Conservation (phyloP, 2,113 vertebrate genomes). For the Cepphus grylle region DNA sequence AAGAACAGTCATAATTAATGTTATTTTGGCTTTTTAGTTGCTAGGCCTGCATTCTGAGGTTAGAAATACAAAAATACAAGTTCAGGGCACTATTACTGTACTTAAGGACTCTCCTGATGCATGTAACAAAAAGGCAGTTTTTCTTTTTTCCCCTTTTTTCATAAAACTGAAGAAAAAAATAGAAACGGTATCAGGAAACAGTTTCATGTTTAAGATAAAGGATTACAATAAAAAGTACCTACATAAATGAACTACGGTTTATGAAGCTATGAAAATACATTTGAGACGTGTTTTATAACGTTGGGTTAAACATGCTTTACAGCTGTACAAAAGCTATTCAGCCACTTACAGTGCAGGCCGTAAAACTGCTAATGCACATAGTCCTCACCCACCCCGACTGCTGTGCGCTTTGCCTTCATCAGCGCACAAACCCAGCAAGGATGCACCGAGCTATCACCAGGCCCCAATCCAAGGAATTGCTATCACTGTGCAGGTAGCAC, state of each 20-base stretch:
- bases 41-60: constrained; percentile 59
- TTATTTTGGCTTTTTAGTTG: constrained; percentile 61
- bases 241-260: constrained; percentile 50
- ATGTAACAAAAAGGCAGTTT: background rate
- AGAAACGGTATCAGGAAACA: constrained; percentile 67
- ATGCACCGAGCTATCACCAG: accelerated
- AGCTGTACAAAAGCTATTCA: constrained; percentile 67
- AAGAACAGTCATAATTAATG: constrained; percentile 72
- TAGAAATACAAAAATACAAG: constrained; percentile 74
- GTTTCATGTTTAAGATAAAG: constrained; percentile 69
- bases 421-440: background rate
- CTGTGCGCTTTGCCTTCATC: background rate
- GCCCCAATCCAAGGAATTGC: background rate
- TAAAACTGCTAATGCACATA: constrained; percentile 52
- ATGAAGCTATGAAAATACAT: constrained; percentile 70
- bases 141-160: background rate
- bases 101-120: constrained; percentile 58
- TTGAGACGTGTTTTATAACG: constrained; percentile 66
- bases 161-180: background rate
- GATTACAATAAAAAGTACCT: constrained; percentile 50
- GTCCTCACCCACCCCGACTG: background rate
- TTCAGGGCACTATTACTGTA: constrained; percentile 37
- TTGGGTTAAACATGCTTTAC: constrained; percentile 67
- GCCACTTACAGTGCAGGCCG: constrained; percentile 35
- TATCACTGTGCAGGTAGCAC: accelerated